Percentiles rank a stretch among this genome's conserved stretches.
These are phyloP conservation scores for Bombus affinis DNA, from an alignment of 1,140 invertebrate species.

Conservation along the genomic window DNA sequence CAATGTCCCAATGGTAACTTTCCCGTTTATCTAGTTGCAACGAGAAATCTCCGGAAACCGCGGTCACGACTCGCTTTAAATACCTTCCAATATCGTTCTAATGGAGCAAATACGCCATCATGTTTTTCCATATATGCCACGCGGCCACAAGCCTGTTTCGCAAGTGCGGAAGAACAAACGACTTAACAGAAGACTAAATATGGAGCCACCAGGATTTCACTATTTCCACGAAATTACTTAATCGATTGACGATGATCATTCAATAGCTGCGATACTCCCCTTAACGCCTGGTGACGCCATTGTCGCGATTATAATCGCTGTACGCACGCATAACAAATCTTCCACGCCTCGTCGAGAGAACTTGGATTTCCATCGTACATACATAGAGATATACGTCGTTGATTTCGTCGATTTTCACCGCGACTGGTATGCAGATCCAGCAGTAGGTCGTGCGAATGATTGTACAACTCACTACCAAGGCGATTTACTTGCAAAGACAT, in stretches of 20 bases:
- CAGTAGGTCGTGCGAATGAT: neutral
- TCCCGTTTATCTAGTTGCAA: neutral
- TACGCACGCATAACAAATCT: neutral
- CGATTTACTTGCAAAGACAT: neutral
- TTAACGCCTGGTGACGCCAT: neutral
- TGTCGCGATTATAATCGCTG: neutral
- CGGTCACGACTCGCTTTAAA: constrained; percentile 21
- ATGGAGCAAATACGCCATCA: too few species aligned
- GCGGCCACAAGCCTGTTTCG: constrained; percentile 12
- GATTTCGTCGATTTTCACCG: neutral
- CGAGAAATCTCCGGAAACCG: constrained; percentile 1
- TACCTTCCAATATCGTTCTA: constrained; percentile 12
- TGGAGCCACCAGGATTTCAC: constrained; percentile 30
- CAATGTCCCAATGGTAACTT: neutral
- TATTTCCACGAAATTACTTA: constrained; percentile 46
- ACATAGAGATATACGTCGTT: too few species aligned
- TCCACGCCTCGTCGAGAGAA: neutral
- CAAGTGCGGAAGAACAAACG: constrained; percentile 41
- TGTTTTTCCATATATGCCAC: too few species aligned
- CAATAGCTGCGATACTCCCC: neutral
- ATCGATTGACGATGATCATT: constrained; percentile 17
- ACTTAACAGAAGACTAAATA: constrained; percentile 30
- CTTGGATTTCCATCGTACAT: neutral
- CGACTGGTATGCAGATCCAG: neutral
- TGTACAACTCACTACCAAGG: constrained; percentile 19